Percentiles rank a stretch among this genome's conserved stretches.
phyloP scores from a whole-genome alignment of 2,113 vertebrate species.

The Lasiurus borealis region DNA sequence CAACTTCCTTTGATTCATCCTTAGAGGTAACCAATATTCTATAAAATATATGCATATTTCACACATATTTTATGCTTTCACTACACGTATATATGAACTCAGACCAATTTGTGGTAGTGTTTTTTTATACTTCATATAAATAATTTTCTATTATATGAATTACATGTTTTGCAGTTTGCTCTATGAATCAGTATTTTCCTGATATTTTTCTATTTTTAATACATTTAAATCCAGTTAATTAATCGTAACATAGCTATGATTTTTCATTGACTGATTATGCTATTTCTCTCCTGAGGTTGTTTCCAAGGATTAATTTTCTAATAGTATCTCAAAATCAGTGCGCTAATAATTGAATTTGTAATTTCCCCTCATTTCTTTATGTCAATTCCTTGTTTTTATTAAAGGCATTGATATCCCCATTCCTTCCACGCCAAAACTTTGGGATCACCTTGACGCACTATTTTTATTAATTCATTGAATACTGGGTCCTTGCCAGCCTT shows the following conservation, averaged over 20 bases:
- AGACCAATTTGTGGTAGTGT: neutral
- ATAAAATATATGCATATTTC: neutral
- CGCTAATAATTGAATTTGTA: neutral
- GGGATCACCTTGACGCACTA: neutral
- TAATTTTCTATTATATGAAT: neutral
- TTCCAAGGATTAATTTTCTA: conserved; percentile 21
- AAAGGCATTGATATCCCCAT: neutral
- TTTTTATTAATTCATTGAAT: conserved; percentile 13
- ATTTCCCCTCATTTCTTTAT: neutral
- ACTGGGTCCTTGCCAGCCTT: neutral
- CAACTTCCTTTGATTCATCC: neutral
- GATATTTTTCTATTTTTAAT: neutral
- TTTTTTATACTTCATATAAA: neutral
- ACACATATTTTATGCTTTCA: neutral
- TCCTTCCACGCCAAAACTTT: conserved; percentile 34
- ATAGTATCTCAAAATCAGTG: conserved; percentile 29
- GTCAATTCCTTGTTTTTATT: neutral
- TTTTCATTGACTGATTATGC: conserved; percentile 12
- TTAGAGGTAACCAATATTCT: neutral
- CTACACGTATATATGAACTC: neutral
- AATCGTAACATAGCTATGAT: neutral
- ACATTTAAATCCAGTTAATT: neutral
- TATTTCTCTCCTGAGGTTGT: neutral
- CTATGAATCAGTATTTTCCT: neutral
- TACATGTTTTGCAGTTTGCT: neutral